A percentile compares a stretch with the other conserved stretches of the same genome.
Conservation (phyloP, 2,113 vertebrate genomes). For the Mirza zaza region DNA sequence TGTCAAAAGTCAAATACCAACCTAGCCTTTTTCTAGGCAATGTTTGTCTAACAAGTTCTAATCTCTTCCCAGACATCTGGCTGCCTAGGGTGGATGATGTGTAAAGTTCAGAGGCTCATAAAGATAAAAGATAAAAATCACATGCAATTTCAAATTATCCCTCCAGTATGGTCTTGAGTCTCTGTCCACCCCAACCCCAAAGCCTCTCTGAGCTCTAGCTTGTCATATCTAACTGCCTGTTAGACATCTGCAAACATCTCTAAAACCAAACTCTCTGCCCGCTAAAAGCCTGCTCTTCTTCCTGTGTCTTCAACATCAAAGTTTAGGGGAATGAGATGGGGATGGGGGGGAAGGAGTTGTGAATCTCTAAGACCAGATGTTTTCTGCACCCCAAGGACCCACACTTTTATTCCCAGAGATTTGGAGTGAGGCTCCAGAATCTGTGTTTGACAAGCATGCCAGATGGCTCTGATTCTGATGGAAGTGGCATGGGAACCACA, state of each 20-base stretch:
- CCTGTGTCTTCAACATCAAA: background rate
- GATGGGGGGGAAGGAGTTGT: background rate
- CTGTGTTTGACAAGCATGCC: background rate
- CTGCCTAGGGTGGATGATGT: background rate
- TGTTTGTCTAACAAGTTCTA: background rate
- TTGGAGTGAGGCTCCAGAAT: background rate
- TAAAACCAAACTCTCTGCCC: background rate
- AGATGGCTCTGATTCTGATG: background rate
- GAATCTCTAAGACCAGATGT: background rate
- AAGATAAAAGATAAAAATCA: slow-evolving; percentile 36
- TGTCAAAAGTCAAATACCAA: background rate
- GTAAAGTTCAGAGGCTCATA: background rate
- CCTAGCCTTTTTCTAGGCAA: background rate
- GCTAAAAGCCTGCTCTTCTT: background rate
- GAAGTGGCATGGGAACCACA: background rate
- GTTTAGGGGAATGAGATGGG: background rate
- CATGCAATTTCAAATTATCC: background rate
- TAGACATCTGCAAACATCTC: background rate
- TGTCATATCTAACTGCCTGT: background rate
- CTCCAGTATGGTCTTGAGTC: background rate
- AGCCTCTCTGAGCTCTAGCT: background rate
- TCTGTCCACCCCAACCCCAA: background rate
- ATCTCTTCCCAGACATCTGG: background rate
- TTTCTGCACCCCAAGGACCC: background rate
- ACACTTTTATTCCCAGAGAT: background rate